Conservation (phyloP, 2,113 vertebrate genomes). For the Cyprinus carpio region DNA sequence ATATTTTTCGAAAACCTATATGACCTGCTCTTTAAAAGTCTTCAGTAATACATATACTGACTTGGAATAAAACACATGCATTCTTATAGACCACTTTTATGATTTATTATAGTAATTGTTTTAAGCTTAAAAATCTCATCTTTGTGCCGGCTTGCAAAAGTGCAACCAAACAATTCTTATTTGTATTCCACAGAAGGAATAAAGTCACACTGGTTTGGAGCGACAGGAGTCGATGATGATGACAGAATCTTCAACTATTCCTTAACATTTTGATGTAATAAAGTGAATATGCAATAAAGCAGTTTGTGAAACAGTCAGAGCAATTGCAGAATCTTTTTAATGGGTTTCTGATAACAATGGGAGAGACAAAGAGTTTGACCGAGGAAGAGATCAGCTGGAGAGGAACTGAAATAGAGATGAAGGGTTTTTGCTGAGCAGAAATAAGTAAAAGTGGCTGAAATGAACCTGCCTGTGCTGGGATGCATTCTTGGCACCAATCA, state of each 20-base stretch:
- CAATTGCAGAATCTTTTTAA: background rate
- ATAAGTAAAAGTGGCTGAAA: conserved; percentile 47
- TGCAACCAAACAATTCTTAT: background rate
- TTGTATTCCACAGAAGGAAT: background rate
- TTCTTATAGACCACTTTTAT: background rate
- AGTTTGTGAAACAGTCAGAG: background rate
- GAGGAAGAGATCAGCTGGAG: conserved; percentile 27
- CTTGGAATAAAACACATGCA: background rate
- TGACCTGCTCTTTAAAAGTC: background rate
- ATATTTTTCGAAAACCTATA: no score
- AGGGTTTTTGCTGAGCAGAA: conserved; percentile 46
- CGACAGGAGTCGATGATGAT: background rate
- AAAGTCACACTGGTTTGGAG: background rate
- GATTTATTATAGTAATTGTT: background rate
- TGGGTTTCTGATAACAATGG: background rate
- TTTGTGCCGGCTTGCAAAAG: background rate
- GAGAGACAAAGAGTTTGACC: conserved; percentile 5
- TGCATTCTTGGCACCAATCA: conserved; percentile 46
- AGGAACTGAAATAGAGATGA: conserved; percentile 25
- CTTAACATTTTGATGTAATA: background rate
- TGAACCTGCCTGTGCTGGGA: conserved; percentile 48
- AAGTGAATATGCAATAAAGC: background rate
- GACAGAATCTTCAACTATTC: background rate
- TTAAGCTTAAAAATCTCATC: background rate
- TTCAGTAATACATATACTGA: background rate